Evolutionary conservation across 2,888 invertebrate species (phyloP).

Genomic region (Caenorhabditis panamensis): DNA sequence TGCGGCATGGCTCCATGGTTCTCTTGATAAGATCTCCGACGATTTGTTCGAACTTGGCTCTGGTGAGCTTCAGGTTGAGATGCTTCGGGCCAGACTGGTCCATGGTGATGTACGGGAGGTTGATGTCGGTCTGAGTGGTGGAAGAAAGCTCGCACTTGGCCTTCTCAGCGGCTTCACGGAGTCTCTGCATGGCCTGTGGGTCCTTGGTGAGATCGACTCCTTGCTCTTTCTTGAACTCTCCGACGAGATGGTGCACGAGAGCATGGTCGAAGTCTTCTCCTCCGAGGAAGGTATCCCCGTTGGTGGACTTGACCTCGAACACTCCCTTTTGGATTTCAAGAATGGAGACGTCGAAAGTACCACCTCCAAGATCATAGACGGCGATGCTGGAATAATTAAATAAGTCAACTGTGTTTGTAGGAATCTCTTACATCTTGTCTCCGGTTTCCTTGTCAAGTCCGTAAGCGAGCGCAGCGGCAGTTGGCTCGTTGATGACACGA

Average conservation of each 20-base stretch:
- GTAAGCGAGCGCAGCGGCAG: slow-evolving; percentile 81
- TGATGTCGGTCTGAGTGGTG: slow-evolving; percentile 89
- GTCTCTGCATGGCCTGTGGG: slow-evolving; percentile 82
- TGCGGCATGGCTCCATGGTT: slow-evolving; percentile 93
- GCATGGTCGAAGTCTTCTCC: slow-evolving; percentile 90
- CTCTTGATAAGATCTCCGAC: slow-evolving; percentile 86
- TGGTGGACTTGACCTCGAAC: slow-evolving; percentile 86
- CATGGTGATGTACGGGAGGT: slow-evolving; percentile 97
- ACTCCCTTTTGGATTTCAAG: slow-evolving; percentile 99
- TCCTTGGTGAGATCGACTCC: slow-evolving; percentile 82
- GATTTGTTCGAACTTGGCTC: slow-evolving; percentile 89
- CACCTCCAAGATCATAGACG: slow-evolving; percentile 98
- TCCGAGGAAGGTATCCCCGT: slow-evolving; percentile 83
- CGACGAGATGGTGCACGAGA: slow-evolving; percentile 92
- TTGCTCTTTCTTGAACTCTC: slow-evolving; percentile 85
- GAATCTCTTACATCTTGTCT: slow-evolving; percentile 64
- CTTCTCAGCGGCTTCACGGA: slow-evolving; percentile 82
- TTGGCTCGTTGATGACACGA: slow-evolving; percentile 91
- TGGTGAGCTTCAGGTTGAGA: slow-evolving; percentile 96
- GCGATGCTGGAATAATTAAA: slow-evolving; percentile 87
- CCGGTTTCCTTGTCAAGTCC: slow-evolving; percentile 82
- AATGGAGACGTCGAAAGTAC: slow-evolving; percentile 99
- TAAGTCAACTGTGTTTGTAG: slow-evolving; percentile 53
- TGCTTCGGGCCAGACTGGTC: slow-evolving; percentile 98
- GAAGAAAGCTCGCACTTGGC: slow-evolving; percentile 88